phyloP scores from a whole-genome alignment of 2,888 invertebrate species.

The Coronaproctus castanopsis region DNA sequence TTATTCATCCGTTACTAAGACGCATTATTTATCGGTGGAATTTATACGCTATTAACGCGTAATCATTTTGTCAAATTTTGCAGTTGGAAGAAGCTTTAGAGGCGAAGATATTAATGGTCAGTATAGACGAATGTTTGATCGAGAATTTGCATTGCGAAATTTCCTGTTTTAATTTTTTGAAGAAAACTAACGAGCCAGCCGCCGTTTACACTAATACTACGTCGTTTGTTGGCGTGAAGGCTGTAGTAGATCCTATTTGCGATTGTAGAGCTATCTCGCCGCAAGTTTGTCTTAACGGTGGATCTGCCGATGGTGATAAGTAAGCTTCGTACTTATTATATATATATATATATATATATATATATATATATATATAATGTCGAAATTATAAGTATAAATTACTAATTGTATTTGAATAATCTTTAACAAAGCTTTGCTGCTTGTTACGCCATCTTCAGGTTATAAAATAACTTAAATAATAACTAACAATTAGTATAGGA shows the following conservation, averaged over 20 bases:
- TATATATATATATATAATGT: no score
- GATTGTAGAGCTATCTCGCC: constrained; percentile 31
- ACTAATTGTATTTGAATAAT: no score
- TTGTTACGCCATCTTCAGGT: no score
- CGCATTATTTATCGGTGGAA: background rate
- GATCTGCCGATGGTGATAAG: constrained; percentile 27
- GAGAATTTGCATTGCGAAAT: constrained; percentile 42
- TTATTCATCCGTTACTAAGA: no score
- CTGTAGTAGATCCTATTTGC: constrained; percentile 60
- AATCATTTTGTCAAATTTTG: background rate
- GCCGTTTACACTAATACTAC: constrained; percentile 82
- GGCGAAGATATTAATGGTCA: constrained; percentile 62
- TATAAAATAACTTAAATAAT: no score
- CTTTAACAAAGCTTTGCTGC: no score
- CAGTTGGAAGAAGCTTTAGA: constrained; percentile 28
- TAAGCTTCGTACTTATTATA: no score
- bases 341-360: no score
- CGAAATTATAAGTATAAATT: no score
- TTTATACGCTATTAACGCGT: background rate
- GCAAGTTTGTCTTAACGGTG: constrained; percentile 58
- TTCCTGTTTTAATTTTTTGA: constrained; percentile 62
- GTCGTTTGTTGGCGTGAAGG: constrained; percentile 81
- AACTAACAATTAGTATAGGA: no score
- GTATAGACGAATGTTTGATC: constrained; percentile 72
- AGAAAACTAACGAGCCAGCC: constrained; percentile 49